Evolutionary conservation across 1,140 invertebrate genomes (phyloP).

Genomic region (Meloidogyne chitwoodi): DNA sequence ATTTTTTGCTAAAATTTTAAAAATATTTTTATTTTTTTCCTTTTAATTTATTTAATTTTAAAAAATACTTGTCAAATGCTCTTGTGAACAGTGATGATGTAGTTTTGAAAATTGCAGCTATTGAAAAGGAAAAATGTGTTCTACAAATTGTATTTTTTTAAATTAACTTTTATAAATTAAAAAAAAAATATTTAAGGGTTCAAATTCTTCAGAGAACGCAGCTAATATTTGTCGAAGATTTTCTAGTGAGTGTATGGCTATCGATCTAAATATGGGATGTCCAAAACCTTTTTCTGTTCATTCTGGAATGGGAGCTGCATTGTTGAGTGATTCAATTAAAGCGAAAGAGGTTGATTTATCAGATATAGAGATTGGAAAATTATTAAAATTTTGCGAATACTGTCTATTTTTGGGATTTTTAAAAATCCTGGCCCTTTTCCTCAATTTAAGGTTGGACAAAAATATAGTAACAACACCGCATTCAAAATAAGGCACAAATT

Average conservation of each 20-base stretch:
- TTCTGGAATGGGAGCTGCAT: conserved; percentile 86
- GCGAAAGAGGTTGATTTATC: conserved; percentile 63
- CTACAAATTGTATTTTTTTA: conserved; percentile 72
- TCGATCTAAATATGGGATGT: conserved; percentile 99
- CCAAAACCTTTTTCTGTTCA: conserved; percentile 94
- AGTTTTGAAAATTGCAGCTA: conserved; percentile 81
- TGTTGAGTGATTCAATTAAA: conserved; percentile 66
- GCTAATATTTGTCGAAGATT: conserved; percentile 78
- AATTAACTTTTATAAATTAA: conserved; percentile 8
- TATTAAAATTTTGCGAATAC: no score
- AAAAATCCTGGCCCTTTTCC: no score
- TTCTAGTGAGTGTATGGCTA: conserved; percentile 83
- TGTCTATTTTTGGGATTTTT: no score
- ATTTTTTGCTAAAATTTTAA: no score
- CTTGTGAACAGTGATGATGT: conserved; percentile 86
- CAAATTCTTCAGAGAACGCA: conserved; percentile 78
- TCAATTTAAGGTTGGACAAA: no score
- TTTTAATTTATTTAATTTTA: no score
- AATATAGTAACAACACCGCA: no score
- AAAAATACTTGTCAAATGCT: no score
- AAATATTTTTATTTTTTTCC: no score
- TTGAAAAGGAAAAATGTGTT: conserved; percentile 75
- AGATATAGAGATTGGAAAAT: no score
- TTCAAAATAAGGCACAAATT: no score
- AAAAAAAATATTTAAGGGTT: conserved; percentile 68